Evolutionary conservation across 2,113 vertebrate species (phyloP), one percentile per base, ranked within the genome.

Genomic region (Mobula hypostoma): DNA sequence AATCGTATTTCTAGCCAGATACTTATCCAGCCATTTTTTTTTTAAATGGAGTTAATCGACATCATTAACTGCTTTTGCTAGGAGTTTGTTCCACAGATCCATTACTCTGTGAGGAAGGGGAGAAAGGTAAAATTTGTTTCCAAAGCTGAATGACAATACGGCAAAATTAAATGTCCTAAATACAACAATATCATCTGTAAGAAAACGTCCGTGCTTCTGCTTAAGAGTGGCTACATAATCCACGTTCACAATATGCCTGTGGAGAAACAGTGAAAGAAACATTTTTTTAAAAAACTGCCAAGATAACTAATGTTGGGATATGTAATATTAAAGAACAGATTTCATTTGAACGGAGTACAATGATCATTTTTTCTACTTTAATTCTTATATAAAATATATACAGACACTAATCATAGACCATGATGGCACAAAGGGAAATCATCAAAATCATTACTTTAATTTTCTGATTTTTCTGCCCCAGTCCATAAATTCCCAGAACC

Each of bases 51-150:
- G 85, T 66, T 79, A 79, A 36, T 90, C 85, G 85, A 90, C 29
- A 66, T 17, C 85, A 90, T 90, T 90, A 90, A 90, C 85, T 90
- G 85, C 85, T 90, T 90, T 90, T 90, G 85, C 61, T n/a, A 66
- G 85, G 85, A 90, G 61, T 90, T 63, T 90, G 85, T 90, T 90
- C 85, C 85, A 90, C 85, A 90, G 85, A 66, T 90, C 85, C 85
- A 90, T 36, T 90, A 63, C 61, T 90, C 61, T 90, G 85, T 66
- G 85, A 90, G 85, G 85, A 90, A 90, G 85, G 85, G 85, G 58
- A 29, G 56, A 90, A 90, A 88, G 29, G 61, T 63, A 88, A 66
- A n/a, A 90, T 90, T 90, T 17, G 61, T 90, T 29, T 29, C 61
- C 85, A 66, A 66, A 61, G 29, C 61, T 66, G 85, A 90, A 66